Conservation (phyloP, 92 coral and sea anemone genomes). For the Parazoanthus darwini region DNA sequence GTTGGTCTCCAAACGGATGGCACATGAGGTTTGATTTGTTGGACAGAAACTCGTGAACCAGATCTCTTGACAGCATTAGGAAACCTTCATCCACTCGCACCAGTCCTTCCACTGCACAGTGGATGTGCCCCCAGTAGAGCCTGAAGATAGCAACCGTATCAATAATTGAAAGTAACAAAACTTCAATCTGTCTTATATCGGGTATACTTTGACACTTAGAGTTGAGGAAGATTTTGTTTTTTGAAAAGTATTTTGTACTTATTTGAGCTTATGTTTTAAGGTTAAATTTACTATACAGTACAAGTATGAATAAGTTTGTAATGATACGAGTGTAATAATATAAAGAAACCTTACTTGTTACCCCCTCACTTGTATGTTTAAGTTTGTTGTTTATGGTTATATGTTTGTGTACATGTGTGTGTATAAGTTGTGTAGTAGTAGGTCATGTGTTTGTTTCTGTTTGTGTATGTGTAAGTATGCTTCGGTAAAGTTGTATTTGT, state of each 20-base stretch:
- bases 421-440: neutral
- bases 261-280: no score
- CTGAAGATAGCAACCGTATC: conserved; percentile 38
- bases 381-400: no score
- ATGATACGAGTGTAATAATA: no score
- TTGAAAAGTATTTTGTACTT: neutral
- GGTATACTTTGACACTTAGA: neutral
- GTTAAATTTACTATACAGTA: no score
- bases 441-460: neutral
- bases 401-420: neutral
- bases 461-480: no score
- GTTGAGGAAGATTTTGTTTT: neutral
- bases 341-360: no score
- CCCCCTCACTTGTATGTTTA: no score
- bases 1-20: conserved; percentile 96
- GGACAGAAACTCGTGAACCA: conserved; percentile 71
- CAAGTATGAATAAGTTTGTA: no score
- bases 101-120: conserved; percentile 84
- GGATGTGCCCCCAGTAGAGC: conserved; percentile 94
- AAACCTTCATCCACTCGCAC: conserved; percentile 96
- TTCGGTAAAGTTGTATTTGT: no score
- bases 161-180: neutral
- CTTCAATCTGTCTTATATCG: neutral
- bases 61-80: conserved; percentile 72
- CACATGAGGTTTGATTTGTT: conserved; percentile 72